A percentile compares a stretch with the other conserved stretches of the same genome.
phyloP scores from a whole-genome alignment of 2,113 vertebrate genomes.

The Astatotilapia flaviijosephi region DNA sequence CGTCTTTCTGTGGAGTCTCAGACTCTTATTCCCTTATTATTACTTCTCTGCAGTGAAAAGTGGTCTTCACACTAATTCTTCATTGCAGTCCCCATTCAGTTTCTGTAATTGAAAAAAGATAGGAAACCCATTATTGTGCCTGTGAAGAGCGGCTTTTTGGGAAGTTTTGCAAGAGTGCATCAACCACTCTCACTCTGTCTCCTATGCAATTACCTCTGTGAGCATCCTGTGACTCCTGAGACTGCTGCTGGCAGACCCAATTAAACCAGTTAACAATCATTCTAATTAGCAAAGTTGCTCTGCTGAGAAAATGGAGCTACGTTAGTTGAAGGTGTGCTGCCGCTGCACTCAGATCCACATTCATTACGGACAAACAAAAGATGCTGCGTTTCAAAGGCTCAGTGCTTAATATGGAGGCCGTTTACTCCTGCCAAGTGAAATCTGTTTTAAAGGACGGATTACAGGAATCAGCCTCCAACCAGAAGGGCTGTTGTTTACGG shows the following conservation, averaged over 20 bases:
- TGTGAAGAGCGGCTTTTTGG: background rate
- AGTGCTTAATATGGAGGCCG: background rate
- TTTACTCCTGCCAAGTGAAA: background rate
- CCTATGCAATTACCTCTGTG: slow-evolving; percentile 28
- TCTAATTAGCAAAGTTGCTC: slow-evolving; percentile 40
- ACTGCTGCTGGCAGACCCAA: slow-evolving; percentile 29
- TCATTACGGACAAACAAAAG: background rate
- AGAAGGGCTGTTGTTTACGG: background rate
- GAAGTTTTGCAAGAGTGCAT: background rate
- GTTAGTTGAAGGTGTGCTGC: background rate
- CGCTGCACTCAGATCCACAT: background rate
- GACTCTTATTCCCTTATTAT: background rate
- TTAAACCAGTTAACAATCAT: slow-evolving; percentile 48
- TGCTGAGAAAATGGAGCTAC: background rate
- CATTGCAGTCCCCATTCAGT: background rate
- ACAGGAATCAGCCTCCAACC: background rate
- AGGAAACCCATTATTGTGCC: background rate
- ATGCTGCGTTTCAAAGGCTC: background rate
- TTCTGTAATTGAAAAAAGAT: slow-evolving; percentile 41
- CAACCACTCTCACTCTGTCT: background rate
- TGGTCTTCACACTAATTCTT: background rate
- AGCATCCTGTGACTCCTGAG: slow-evolving; percentile 12
- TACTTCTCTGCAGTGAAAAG: background rate
- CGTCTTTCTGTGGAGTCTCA: background rate
- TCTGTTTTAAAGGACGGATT: background rate